phyloP scores from a whole-genome alignment of 2,113 vertebrate species.

The Protobothrops flavoviridis region DNA sequence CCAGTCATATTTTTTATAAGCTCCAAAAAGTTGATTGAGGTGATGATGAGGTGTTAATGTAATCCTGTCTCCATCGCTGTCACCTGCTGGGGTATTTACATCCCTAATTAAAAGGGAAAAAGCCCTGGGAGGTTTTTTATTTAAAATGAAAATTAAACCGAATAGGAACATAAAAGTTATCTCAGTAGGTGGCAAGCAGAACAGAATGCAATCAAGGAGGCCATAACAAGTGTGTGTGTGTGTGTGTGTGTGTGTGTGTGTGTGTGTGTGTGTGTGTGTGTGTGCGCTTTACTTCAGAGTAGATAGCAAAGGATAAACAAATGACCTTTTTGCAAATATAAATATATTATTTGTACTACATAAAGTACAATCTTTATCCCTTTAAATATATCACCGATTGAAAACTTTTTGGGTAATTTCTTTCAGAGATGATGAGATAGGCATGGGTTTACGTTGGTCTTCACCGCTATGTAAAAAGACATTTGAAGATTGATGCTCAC shows the following conservation, averaged over 20 bases:
- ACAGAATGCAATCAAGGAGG: not conserved
- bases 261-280: too few species aligned
- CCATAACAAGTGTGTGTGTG: not conserved
- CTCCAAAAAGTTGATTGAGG: not conserved
- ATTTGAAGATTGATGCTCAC: not conserved
- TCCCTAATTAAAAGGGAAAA: constrained; percentile 31
- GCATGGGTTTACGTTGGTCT: not conserved
- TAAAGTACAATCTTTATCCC: not conserved
- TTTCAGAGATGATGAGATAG: not conserved
- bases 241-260: too few species aligned
- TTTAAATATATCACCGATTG: too few species aligned
- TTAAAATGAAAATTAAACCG: constrained; percentile 26
- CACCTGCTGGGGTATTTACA: constrained; percentile 19
- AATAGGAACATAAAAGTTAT: constrained; percentile 10
- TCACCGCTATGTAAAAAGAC: not conserved
- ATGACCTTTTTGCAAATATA: not conserved
- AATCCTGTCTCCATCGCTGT: not conserved
- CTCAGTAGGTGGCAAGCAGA: not conserved
- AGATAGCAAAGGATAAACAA: not conserved
- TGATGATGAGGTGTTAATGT: not conserved
- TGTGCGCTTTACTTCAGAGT: not conserved
- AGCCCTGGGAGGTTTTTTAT: constrained; percentile 21
- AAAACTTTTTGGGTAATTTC: not conserved
- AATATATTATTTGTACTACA: not conserved
- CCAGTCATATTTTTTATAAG: not conserved